Base-by-base conservation (phyloP, 2,888 invertebrate genomes). In the Catonia carolina region DNA sequence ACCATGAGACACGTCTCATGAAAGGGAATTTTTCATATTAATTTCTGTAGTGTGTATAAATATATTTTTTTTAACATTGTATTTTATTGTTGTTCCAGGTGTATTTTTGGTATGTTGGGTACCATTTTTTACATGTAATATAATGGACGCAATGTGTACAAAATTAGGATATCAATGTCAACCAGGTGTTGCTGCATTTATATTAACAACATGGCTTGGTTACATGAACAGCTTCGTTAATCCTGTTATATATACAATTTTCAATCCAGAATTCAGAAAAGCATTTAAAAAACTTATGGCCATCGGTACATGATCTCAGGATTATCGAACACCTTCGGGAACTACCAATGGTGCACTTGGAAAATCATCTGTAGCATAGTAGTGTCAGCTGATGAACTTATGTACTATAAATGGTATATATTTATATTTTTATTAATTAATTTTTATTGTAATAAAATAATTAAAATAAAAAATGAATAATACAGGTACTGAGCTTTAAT, bases 31-130 rank as follows among this genome's bases (percentile, higher is more conserved):
- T n/a, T n/a, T n/a, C n/a, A n/a, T n/a, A n/a, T n/a, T n/a, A n/a
- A n/a, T n/a, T n/a, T n/a, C n/a, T n/a, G n/a, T n/a, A n/a, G n/a
- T n/a, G n/a, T n/a, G n/a, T n/a, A n/a, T n/a, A n/a, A n/a, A n/a
- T n/a, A n/a, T n/a, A n/a, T n/a, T n/a, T n/a, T n/a, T n/a, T n/a
- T n/a, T n/a, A n/a, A n/a, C n/a, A n/a, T n/a, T n/a, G n/a, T n/a
- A n/a, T n/a, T n/a, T n/a, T n/a, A n/a, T n/a, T n/a, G n/a, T n/a
- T n/a, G n/a, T n/a, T n/a, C 10, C 80, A 98, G 98, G 95, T 67
- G 94, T 97, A 2, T 99, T 99, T 74, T 83, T 99, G 39, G 84
- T 96, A 69, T 99, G 98, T 75, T 99, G 98, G 98, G 89, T 95
- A 61, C 99, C 99, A 35, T 99, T 99, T 79, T 99, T 99, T 82